Conservation (phyloP, 2,113 vertebrate species). For the Eretmochelys imbricata region DNA sequence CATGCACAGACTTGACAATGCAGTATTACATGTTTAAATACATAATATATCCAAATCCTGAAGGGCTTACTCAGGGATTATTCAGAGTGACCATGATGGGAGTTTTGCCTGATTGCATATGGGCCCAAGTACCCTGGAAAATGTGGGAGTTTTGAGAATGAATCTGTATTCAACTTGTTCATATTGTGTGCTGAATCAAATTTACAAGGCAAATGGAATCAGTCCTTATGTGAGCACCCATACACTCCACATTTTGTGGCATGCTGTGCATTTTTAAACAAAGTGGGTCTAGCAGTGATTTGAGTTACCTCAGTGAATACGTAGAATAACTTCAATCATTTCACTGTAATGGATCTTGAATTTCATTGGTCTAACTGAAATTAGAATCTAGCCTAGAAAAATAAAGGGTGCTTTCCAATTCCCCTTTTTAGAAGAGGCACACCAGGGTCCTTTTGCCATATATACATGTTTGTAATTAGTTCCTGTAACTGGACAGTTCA, state of each 20-base stretch:
- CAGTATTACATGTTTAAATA: neutral
- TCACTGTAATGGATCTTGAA: neutral
- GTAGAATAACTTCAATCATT: slow-evolving; percentile 2
- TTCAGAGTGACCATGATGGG: neutral
- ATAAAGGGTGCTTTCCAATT: neutral
- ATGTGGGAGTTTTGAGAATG: neutral
- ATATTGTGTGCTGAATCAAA: neutral
- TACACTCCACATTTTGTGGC: neutral
- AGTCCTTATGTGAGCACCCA: neutral
- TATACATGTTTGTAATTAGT: neutral
- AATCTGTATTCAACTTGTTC: neutral
- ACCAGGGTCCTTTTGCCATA: neutral
- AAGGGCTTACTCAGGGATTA: neutral
- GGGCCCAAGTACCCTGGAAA: neutral
- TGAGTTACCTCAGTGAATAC: neutral
- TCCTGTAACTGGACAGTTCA: slow-evolving; percentile 16
- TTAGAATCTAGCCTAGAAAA: neutral
- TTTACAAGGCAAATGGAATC: neutral
- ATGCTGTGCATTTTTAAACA: neutral
- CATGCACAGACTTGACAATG: neutral
- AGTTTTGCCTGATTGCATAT: neutral
- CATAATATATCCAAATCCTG: neutral
- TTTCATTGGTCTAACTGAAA: neutral
- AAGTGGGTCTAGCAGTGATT: neutral
- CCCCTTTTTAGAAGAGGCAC: neutral